A percentile compares a stretch with the other conserved stretches of the same genome.
Evolutionary conservation across 2,797 vertebrate genomes (phyloP).

Genomic region (Malacoctenus gilli): DNA sequence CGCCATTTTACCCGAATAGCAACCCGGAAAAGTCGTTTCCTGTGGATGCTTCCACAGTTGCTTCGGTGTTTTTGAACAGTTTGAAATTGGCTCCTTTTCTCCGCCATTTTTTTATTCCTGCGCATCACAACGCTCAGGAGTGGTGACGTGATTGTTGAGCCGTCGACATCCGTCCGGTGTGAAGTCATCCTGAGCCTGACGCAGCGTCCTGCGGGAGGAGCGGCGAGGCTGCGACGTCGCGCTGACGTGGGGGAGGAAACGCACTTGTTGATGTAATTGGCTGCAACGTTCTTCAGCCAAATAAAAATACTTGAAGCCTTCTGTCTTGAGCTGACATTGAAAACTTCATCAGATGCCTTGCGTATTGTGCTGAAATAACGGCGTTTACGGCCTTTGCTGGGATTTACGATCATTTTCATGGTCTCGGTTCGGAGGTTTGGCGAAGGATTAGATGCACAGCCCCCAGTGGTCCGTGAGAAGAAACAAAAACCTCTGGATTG

Average conservation of each 20-base stretch:
- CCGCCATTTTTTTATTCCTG: no score
- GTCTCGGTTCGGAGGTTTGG: conserved; percentile 19
- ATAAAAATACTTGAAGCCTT: conserved; percentile 15
- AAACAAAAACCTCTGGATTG: conserved; percentile 27
- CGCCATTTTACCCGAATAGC: conserved; percentile 1
- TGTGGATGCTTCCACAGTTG: background rate
- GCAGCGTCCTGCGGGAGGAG: conserved; percentile 48
- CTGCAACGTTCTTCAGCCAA: conserved; percentile 45
- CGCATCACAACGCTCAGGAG: background rate
- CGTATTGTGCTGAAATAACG: conserved; percentile 14
- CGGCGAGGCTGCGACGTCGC: conserved; percentile 40
- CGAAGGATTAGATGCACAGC: conserved; percentile 26
- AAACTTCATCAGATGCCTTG: conserved; percentile 25
- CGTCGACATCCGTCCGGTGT: conserved; percentile 45
- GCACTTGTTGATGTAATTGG: conserved; percentile 64
- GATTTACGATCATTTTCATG: conserved; percentile 1
- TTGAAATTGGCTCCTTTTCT: background rate
- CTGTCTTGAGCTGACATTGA: conserved; percentile 42
- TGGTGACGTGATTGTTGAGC: conserved; percentile 39
- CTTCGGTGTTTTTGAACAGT: background rate
- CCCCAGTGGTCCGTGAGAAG: conserved; percentile 6
- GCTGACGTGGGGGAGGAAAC: conserved; percentile 30
- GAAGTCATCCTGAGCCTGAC: conserved; percentile 49
- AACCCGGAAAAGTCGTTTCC: background rate
- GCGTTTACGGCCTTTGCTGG: conserved; percentile 7